A percentile compares a stretch with the other conserved stretches of the same genome.
These are phyloP conservation scores for Thryonomys swinderianus DNA, from an alignment of 2,113 vertebrate genomes.

Conservation along the genomic window DNA sequence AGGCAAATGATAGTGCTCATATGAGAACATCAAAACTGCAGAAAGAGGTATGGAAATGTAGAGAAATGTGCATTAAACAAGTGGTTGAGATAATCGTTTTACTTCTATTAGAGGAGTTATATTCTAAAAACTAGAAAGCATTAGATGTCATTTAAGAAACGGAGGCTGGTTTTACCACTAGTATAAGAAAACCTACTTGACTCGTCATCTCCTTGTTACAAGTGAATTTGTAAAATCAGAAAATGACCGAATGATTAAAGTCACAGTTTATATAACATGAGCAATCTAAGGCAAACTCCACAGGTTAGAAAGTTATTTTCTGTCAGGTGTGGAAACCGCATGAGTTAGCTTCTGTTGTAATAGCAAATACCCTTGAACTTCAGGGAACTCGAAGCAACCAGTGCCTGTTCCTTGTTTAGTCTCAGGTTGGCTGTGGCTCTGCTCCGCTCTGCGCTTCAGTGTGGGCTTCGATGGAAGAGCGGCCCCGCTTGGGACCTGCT, in stretches of 20 bases:
- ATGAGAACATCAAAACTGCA: background rate
- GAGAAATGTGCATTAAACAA: background rate
- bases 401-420: background rate
- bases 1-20: background rate
- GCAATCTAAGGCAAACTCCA: background rate
- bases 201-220: background rate
- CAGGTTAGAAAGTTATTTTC: background rate
- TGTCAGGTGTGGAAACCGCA: background rate
- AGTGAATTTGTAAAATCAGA: background rate
- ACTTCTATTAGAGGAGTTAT: background rate
- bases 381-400: background rate
- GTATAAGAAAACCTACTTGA: background rate
- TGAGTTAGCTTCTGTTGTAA: background rate
- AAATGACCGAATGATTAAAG: background rate
- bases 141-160: background rate
- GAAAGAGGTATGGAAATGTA: background rate
- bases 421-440: background rate
- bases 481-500: background rate
- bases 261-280: background rate
- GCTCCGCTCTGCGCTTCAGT: background rate
- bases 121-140: background rate
- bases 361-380: background rate
- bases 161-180: background rate
- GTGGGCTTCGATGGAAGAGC: background rate
- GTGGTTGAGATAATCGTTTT: background rate